Evolutionary conservation across 2,797 vertebrate genomes (phyloP).

Genomic region (Aeoliscus strigatus): DNA sequence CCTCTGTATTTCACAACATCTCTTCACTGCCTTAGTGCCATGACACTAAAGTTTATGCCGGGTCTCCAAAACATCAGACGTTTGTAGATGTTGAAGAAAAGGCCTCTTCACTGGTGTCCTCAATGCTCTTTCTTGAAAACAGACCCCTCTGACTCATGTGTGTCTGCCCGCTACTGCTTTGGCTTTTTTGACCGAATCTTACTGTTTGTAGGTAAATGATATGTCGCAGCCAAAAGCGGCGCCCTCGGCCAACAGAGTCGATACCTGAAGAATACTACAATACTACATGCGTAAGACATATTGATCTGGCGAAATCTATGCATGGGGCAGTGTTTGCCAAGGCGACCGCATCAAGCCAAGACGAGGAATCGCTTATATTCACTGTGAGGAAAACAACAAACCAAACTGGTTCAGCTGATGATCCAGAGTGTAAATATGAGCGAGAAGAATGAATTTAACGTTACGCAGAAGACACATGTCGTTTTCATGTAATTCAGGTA

Average conservation of each 20-base stretch:
- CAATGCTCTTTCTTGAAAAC: constrained; percentile 4
- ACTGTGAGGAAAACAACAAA: constrained; percentile 14
- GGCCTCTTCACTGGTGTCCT: too few relatives aligned
- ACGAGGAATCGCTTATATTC: constrained; percentile 16
- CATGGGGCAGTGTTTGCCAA: constrained; percentile 30
- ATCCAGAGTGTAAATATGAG: background rate
- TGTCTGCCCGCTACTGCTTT: background rate
- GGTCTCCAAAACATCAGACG: constrained; percentile 31
- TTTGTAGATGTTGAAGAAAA: too few relatives aligned
- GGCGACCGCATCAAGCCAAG: constrained; percentile 36
- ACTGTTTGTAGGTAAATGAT: constrained; percentile 7
- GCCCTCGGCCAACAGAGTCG: constrained; percentile 28
- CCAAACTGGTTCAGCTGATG: constrained; percentile 7
- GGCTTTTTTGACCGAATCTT: constrained; percentile 8
- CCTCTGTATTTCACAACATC: background rate
- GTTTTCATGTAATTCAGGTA: background rate
- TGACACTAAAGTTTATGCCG: constrained; percentile 6
- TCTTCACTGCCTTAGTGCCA: constrained; percentile 14
- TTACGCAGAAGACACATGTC: background rate
- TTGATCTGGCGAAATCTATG: constrained; percentile 50
- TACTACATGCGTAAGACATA: constrained; percentile 46
- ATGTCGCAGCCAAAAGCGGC: constrained; percentile 15
- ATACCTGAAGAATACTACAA: constrained; percentile 57
- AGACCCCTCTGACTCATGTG: constrained; percentile 18
- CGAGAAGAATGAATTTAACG: constrained; percentile 9